Evolutionary conservation across 1,140 invertebrate genomes (phyloP), one percentile per base, ranked within the genome.

Genomic region (Neodiprion fabricii): DNA sequence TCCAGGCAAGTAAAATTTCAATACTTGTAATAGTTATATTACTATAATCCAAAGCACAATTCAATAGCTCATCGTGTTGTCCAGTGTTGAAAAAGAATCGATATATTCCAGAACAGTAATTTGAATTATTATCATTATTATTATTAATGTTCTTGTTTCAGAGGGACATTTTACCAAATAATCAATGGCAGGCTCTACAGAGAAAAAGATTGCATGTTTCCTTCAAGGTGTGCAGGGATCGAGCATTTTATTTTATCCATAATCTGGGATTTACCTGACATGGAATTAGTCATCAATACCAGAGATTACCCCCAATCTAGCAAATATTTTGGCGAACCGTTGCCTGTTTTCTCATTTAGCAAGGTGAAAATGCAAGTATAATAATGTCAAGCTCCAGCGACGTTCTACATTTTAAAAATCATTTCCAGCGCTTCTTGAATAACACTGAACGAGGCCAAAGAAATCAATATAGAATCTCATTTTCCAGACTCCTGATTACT

Each of bases 311-410:
- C 98, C 14, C 96, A 98, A 89, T 90, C 95, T 7, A 91, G 91
- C 75, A 90, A 88, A 78, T 85, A 90, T 74, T 93, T 91, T 88
- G 89, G 91, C 1, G 86, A 90, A 77, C 89, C 91, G 40, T 82
- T 93, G 53, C 97, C 97, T 23, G 90, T 99, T 40, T 96, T 99
- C 85, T 99, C 97, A 9, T 99, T 99, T 82, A 99, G 97, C 86
- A 99, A 98, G 91, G 94, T 95, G 83, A 84, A 81, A 47, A 79
- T 66, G 67, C 9, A 61, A 61, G 50, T 75, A 71, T 47, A 53
- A 68, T 76, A 40, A 40, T 40, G 28, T 40, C 28, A 40, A 5
- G 28, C 28, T 40, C 28, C 28, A 40, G 28, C 0, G 28, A 40
- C 5, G 28, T 1, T 40, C 28, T 40, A 40, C 28, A 3, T 40